Percentiles rank a stretch among this genome's conserved stretches.
phyloP scores from a whole-genome alignment of 2,797 vertebrate species.

The Artibeus jamaicensis region DNA sequence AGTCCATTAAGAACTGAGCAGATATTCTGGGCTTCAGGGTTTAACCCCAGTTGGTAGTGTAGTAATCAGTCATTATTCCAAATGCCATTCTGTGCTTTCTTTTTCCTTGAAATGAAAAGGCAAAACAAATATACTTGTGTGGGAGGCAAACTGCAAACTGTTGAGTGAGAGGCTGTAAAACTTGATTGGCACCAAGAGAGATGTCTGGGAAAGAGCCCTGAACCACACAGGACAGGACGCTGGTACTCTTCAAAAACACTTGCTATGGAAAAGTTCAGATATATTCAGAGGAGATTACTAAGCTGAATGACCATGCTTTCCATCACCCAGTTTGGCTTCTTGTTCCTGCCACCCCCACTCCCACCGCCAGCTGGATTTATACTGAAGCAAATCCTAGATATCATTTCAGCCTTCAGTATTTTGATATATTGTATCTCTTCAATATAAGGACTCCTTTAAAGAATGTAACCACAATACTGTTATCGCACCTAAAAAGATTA shows the following conservation, averaged over 20 bases:
- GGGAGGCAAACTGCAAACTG: not conserved
- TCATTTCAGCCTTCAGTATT: not conserved
- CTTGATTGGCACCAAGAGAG: not conserved
- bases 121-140: not conserved
- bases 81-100: not conserved
- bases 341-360: too few species aligned
- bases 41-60: not conserved
- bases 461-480: not conserved
- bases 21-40: not conserved
- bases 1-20: not conserved
- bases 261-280: not conserved
- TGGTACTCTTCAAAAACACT: not conserved
- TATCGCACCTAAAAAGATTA: not conserved
- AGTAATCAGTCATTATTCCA: not conserved
- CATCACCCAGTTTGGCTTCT: not conserved
- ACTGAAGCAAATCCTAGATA: not conserved
- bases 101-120: not conserved
- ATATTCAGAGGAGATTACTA: not conserved
- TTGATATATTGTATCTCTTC: not conserved
- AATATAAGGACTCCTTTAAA: not conserved
- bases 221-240: not conserved
- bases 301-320: not conserved
- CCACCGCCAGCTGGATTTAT: not conserved
- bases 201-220: not conserved
- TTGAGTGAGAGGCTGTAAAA: not conserved